Base-by-base conservation (phyloP, 2,797 vertebrate species). In the Neosilurus mollespiculum region DNA sequence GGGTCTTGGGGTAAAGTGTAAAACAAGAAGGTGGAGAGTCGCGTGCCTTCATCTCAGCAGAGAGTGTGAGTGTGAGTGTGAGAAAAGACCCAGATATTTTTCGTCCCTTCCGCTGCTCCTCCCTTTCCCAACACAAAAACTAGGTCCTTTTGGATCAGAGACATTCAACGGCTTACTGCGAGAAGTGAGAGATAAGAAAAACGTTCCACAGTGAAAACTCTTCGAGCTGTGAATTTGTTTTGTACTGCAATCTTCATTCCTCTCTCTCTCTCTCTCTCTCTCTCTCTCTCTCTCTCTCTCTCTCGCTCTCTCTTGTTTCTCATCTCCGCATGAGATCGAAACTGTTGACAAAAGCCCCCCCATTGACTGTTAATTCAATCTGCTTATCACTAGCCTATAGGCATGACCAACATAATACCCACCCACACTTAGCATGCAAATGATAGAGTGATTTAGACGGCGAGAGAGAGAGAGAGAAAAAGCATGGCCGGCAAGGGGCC, bases 351-450 rank as follows among this genome's bases (percentile, higher is more conserved):
- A 87, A 83, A 62, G 69, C 54, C 30, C 51, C 51, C 73, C 61
- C 76, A 54, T 16, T 80, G 77, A 81, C 83, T 78, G 83, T 82
- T 89, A 83, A 88, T 88, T 89, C 86, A 88, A 86, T 88, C 87
- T 89, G 83, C 86, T 87, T 87, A 89, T 89, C 86, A 85, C 81
- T 82, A 53, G 75, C 83, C 72, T 81, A 81, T 87, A 84, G 81
- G 56, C 84, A 86, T 89, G 85, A 88, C 85, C 88, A 90, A 88
- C 80, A 82, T 85, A 91, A 90, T 88, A 87, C 81, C 81, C 81
- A 87, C 87, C 88, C 87, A 65, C 84, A 86, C 86, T 88, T 90
- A 87, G 84, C 88, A 88, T 90, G 89, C 85, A 88, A 90, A 90
- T 91, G 76, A 89, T 81, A 66, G 82, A 83, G 86, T 86, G 83